A percentile compares a stretch with the other conserved stretches of the same genome.
Conservation (phyloP, 2,797 vertebrate species). For the Leontopithecus rosalia region DNA sequence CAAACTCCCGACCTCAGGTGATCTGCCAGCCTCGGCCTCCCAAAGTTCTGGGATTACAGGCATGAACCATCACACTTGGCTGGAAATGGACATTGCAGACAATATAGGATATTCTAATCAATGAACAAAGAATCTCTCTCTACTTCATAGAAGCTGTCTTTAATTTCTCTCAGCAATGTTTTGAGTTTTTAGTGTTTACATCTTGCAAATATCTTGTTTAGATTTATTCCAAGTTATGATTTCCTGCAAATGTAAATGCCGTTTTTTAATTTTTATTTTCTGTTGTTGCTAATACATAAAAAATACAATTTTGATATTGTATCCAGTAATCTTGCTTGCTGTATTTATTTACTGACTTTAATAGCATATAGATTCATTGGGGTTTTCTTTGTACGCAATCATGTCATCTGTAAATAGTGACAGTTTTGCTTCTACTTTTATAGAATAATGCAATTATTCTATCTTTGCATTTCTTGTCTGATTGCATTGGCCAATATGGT, state of each 20-base stretch:
- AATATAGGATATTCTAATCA: not conserved
- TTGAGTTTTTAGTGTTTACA: not conserved
- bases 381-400: not conserved
- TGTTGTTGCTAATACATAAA: not conserved
- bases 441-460: not conserved
- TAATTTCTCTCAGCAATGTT: not conserved
- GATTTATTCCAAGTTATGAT: not conserved
- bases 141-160: not conserved
- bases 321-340: not conserved
- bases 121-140: not conserved
- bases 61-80: not conserved
- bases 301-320: not conserved
- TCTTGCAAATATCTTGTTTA: not conserved
- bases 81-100: not conserved
- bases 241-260: not conserved
- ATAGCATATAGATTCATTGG: not conserved
- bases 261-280: not conserved
- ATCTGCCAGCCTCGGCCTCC: not conserved
- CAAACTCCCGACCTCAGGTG: not conserved
- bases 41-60: not conserved
- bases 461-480: not conserved
- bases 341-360: not conserved
- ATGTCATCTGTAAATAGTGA: not conserved
- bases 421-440: not conserved
- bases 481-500: not conserved